Base-by-base conservation (phyloP, 2,113 vertebrate genomes). In the Dicrurus megarhynchus region DNA sequence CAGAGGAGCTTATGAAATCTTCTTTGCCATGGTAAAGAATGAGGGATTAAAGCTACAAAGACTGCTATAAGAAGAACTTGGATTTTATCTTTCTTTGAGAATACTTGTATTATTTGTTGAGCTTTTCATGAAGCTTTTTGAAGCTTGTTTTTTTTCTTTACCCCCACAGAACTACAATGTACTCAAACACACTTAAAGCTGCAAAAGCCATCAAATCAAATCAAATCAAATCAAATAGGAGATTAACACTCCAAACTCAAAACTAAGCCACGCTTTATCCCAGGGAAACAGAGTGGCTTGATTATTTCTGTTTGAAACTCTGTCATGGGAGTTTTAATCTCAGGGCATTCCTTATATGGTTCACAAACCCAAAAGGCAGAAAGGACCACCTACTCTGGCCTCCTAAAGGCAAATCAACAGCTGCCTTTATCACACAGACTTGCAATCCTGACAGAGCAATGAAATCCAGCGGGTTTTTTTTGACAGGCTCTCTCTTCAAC, bases 301-400 rank as follows among this genome's bases (percentile, higher is more conserved):
- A 84, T 90, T 86, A 80, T 59, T 92, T 95, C 76, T 90, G 15
- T 93, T 89, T 93, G 89, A 91, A 95, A 41, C 28, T 68, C 89
- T 71, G 78, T 67, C 92, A 85, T 10, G 32, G 61, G 49, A 91
- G 37, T 82, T 96, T 82, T 87, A 93, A 90, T 93, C 81, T 95
- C 73, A 41, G 49, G 60, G 60, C 35, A 84, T 64, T 93, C 80
- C 76, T 87, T 77, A 47, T 33, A 39, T 1, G 8, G 73, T 41
- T 89, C 68, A 89, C 39, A 90, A 92, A 59, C 53, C 73, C 0
- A 0, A 60, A 89, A 67, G 73, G 56, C 83, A 90, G 88, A 90
- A 74, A 60, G 33, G 35, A 77, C 46, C 79, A 90, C 44, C 39
- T 77, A 33, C 68, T 87, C 76, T 37, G 86, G 39, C 42, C 64